These are phyloP conservation scores for Orussus abietinus DNA, from an alignment of 1,140 invertebrate species.

Conservation along the genomic window DNA sequence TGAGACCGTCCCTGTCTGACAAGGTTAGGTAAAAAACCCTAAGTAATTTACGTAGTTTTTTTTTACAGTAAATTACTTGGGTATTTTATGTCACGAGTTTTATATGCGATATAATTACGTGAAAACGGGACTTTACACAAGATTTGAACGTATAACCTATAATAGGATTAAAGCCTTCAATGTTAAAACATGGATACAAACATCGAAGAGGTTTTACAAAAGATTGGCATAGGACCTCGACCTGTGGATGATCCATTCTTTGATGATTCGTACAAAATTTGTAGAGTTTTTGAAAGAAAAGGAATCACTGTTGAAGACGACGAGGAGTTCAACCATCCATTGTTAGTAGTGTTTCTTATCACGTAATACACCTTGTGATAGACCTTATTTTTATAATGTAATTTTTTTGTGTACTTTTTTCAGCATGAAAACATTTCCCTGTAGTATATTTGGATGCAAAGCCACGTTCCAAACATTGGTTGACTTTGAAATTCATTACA, in stretches of 20 bases:
- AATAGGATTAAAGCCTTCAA: too few relatives aligned
- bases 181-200: too few relatives aligned
- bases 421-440: constrained; percentile 47
- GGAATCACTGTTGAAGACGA: constrained; percentile 46
- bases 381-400: constrained; percentile 2
- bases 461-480: constrained; percentile 44
- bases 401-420: constrained; percentile 20
- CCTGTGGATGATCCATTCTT: constrained; percentile 44
- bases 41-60: too few relatives aligned
- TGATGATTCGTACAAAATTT: constrained; percentile 34
- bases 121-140: too few relatives aligned
- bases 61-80: too few relatives aligned
- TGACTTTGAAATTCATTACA: constrained; percentile 54
- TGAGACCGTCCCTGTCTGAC: too few relatives aligned
- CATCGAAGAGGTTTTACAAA: constrained; percentile 27
- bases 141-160: too few relatives aligned
- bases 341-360: constrained; percentile 28
- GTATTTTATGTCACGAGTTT: too few relatives aligned
- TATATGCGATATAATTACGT: too few relatives aligned
- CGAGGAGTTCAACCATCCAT: constrained; percentile 46
- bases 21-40: too few relatives aligned
- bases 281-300: constrained; percentile 39
- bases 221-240: constrained; percentile 40
- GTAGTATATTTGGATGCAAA: constrained; percentile 43
- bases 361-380: constrained; percentile 2